Percentiles rank a stretch among this genome's conserved stretches.
Evolutionary conservation across 2,797 vertebrate species (phyloP).

Genomic region (Phrynocephalus forsythii): DNA sequence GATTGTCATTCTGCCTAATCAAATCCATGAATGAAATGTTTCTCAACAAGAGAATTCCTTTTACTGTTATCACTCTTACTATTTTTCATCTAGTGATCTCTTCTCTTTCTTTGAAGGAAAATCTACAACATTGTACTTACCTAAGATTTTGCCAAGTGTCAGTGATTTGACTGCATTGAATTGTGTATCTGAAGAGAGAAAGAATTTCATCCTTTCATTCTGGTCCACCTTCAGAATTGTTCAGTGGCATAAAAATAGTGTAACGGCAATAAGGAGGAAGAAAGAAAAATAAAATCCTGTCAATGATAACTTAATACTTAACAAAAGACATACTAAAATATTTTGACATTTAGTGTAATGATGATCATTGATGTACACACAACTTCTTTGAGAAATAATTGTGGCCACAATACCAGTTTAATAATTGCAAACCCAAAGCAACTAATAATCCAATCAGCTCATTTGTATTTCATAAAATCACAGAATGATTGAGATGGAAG

Average conservation of each 20-base stretch:
- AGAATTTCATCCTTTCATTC: conserved; percentile 82
- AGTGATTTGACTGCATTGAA: conserved; percentile 88
- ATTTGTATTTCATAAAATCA: conserved; percentile 19
- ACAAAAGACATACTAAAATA: conserved; percentile 17
- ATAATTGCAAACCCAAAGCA: neutral
- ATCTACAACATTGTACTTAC: conserved; percentile 77
- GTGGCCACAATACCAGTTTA: conserved; percentile 12
- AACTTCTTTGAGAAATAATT: conserved; percentile 15
- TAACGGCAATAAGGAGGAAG: conserved; percentile 2
- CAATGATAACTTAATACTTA: conserved; percentile 32
- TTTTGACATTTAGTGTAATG: conserved; percentile 20
- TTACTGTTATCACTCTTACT: conserved; percentile 11
- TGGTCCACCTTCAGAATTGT: conserved; percentile 84
- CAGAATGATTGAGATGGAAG: too few species aligned
- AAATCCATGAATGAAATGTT: conserved; percentile 56
- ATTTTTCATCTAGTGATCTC: neutral
- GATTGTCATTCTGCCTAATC: conserved; percentile 65
- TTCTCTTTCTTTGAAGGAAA: conserved; percentile 40
- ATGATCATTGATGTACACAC: conserved; percentile 35
- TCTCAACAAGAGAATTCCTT: conserved; percentile 37
- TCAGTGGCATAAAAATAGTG: conserved; percentile 36
- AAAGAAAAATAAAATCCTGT: conserved; percentile 5
- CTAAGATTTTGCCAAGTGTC: conserved; percentile 85
- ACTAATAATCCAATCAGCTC: neutral
- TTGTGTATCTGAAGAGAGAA: conserved; percentile 85